Base-by-base conservation (phyloP, 1,140 invertebrate genomes). In the Achroia grisella region DNA sequence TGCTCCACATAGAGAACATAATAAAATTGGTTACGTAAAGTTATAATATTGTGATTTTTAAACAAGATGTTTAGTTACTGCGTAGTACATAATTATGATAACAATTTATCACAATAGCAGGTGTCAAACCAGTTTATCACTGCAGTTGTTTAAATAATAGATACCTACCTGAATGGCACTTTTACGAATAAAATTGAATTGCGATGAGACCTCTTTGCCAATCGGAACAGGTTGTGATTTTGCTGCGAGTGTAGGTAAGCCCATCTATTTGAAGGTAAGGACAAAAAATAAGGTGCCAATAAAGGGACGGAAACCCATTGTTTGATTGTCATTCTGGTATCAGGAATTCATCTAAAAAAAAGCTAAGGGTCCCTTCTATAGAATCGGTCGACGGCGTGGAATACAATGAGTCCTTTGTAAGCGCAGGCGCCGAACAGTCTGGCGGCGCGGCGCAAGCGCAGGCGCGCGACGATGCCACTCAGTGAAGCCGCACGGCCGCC, bases 201-300 rank as follows among this genome's bases (percentile, higher is more conserved):
- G 36, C 41, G 40, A 44, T 23, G 40, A 45, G 45, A 53, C 53
- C 15, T 51, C 44, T 53, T 42, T 32, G 48, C 46, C 39, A 45
- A 45, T 59, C 56, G 52, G 51, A 72, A 79, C 80, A 85, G 78
- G 78, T 85, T 85, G 66, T 65, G 55, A 74, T 75, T 72, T 70
- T 73, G 61, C 80, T 71, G 56, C 58, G 57, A 63, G 60, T 60
- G 68, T 63, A 68, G 70, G 76, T 75, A 67, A 64, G 68, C 71
- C 72, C 72, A 71, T 73, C 72, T 71, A 71, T 84, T 79, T 71
- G 67, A 48, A 73, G 44, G 50, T 57, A 23, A 46, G 41, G 28
- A 75, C 74, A 78, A 82, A 85, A 85, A 85, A 74, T 78, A 74
- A 81, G 81, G 78, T 85, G 81, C 78, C 75, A 85, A 85, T 85